Evolutionary conservation across 2,888 invertebrate species (phyloP), one percentile per base, ranked within the genome.

Genomic region (Griposia aprilina): DNA sequence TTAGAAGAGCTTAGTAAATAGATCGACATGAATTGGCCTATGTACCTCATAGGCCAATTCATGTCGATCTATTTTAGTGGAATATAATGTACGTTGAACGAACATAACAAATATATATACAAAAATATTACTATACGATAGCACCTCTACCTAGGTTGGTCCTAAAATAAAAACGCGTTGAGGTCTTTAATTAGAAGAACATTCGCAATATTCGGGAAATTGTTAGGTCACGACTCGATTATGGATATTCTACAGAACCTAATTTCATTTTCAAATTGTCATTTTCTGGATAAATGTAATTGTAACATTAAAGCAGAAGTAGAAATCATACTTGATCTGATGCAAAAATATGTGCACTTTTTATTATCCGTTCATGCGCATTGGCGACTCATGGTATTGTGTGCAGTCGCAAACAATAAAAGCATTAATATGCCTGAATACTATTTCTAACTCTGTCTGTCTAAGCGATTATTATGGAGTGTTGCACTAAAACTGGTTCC

Each of bases 401-500:
- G 65, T 78, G 60, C 63, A 57, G 55, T 63, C 65, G n/a, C 59
- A 74, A 82, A 82, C 76, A 85, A 80, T 79, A 79, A 82, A 59
- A 70, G 26, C 77, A 80, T 78, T 76, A 62, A 63, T 69, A 78
- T 71, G 65, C 62, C 62, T 67, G 68, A 78, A 80, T 81, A 80
- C 72, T 76, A 70, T 68, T 83, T 85, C 83, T 85, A 83, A 85
- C 71, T 66, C 74, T 70, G 76, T 82, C 83, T 81, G 73, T 80
- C 82, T 79, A 80, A 84, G 75, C 74, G 69, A 82, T 89, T 87
- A 81, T 81, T 85, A 82, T 82, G 78, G 71, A 81, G 84, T 87
- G 84, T 78, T 88, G 81, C 83, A 86, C 91, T 92, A 93, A 94
- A 96, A 96, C 96, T 92, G 91, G 95, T 95, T 96, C 92, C 90